These are phyloP conservation scores for Pomatorhinus ruficollis DNA, from an alignment of 2,113 vertebrate species.

Conservation along the genomic window DNA sequence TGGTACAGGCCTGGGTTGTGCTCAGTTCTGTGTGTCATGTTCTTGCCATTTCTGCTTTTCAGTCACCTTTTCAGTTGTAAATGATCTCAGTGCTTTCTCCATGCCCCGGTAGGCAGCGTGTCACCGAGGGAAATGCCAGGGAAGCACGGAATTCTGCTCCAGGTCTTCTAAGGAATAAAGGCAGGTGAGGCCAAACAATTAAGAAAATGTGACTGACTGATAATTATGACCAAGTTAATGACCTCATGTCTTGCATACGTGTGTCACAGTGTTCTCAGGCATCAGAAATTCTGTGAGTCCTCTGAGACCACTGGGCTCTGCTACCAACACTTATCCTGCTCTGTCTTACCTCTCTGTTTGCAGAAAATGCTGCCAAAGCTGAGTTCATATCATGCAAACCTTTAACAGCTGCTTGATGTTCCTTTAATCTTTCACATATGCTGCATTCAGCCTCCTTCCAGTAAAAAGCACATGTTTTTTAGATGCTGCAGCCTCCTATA, in stretches of 20 bases:
- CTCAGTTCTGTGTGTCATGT: neutral
- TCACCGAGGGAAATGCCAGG: neutral
- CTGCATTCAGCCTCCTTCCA: neutral
- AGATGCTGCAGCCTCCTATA: neutral
- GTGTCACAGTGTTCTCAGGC: neutral
- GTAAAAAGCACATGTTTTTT: neutral
- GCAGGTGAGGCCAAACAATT: neutral
- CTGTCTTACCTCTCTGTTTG: neutral
- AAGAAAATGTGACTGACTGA: neutral
- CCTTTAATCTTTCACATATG: slow-evolving; percentile 57
- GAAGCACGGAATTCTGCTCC: neutral
- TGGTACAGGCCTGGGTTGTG: neutral
- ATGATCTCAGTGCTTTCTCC: neutral
- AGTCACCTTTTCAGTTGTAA: neutral
- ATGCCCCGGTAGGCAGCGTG: fast-evolving
- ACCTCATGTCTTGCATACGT: neutral
- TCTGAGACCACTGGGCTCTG: neutral
- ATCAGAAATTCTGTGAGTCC: neutral
- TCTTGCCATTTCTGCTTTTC: neutral
- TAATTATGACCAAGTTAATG: neutral
- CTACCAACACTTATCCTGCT: neutral
- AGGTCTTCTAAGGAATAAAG: neutral
- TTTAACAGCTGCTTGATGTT: slow-evolving; percentile 21
- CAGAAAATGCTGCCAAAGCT: slow-evolving; percentile 10
- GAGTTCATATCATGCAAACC: slow-evolving; percentile 16